phyloP scores from a whole-genome alignment of 2,113 vertebrate species.

The Glareola pratincola region DNA sequence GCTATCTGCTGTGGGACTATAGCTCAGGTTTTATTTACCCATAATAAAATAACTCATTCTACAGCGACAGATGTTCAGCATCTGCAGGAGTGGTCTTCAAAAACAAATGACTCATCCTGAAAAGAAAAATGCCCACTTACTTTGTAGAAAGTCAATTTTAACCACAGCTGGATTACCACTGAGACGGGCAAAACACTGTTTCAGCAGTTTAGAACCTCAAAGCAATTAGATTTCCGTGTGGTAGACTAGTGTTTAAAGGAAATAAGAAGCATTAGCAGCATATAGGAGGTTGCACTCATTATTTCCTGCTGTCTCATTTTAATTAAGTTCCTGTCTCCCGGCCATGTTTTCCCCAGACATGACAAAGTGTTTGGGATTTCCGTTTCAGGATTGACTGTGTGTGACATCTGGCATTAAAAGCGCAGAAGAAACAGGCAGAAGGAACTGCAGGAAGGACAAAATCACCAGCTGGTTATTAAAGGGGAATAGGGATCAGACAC shows the following conservation, averaged over 20 bases:
- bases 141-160: not conserved
- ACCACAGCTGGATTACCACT: not conserved
- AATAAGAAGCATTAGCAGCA: not conserved
- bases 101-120: not conserved
- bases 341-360: not conserved
- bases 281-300: not conserved
- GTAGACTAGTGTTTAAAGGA: not conserved
- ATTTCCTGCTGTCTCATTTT: not conserved
- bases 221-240: not conserved
- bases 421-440: constrained; percentile 20
- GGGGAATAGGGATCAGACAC: not conserved
- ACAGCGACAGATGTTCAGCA: not conserved
- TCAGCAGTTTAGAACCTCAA: not conserved
- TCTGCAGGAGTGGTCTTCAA: not conserved
- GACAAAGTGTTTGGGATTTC: not conserved
- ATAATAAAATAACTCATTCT: not conserved
- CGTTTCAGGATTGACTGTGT: not conserved
- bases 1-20: not conserved
- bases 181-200: not conserved
- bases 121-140: not conserved
- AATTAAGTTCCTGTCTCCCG: not conserved
- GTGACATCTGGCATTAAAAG: not conserved
- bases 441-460: constrained; percentile 11
- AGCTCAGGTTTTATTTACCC: not conserved
- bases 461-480: not conserved